Evolutionary conservation across 2,113 vertebrate genomes (phyloP).

Genomic region (Rhynchopsitta pachyrhyncha): DNA sequence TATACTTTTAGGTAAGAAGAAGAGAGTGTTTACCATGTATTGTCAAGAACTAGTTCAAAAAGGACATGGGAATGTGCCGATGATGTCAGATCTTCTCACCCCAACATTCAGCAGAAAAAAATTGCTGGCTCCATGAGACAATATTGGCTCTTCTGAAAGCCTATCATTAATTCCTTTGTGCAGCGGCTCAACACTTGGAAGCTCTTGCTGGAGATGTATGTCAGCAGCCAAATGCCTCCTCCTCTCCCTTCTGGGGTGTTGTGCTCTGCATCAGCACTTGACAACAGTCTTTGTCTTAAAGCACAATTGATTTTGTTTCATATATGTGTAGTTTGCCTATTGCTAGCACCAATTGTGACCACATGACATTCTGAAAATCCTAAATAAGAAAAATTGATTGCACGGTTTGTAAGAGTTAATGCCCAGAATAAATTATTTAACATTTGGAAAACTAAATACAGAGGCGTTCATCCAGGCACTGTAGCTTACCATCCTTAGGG

Average conservation of each 20-base stretch:
- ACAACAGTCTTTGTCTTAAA: not conserved
- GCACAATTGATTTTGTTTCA: not conserved
- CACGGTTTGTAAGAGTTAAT: not conserved
- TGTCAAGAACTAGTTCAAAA: not conserved
- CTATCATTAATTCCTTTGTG: fast-evolving
- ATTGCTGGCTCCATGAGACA: not conserved
- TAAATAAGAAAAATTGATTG: not conserved
- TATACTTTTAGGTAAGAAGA: not conserved
- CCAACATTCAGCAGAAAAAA: not conserved
- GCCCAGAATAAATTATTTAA: not conserved
- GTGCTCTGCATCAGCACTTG: not conserved
- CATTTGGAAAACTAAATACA: slow-evolving; percentile 24
- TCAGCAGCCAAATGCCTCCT: not conserved
- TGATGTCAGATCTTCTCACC: not conserved
- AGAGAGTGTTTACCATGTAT: not conserved
- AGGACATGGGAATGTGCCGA: not conserved
- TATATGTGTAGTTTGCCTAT: not conserved
- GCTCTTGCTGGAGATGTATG: not conserved
- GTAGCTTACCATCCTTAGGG: not conserved
- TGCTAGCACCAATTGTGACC: not conserved
- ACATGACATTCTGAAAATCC: not conserved
- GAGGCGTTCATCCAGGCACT: not conserved
- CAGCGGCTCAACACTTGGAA: not conserved
- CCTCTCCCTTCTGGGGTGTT: not conserved
- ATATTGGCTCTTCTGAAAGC: not conserved